Percentiles rank a stretch among this genome's conserved stretches.
phyloP scores from a whole-genome alignment of 2,797 vertebrate species.

The Stomatorhinus walkeri region DNA sequence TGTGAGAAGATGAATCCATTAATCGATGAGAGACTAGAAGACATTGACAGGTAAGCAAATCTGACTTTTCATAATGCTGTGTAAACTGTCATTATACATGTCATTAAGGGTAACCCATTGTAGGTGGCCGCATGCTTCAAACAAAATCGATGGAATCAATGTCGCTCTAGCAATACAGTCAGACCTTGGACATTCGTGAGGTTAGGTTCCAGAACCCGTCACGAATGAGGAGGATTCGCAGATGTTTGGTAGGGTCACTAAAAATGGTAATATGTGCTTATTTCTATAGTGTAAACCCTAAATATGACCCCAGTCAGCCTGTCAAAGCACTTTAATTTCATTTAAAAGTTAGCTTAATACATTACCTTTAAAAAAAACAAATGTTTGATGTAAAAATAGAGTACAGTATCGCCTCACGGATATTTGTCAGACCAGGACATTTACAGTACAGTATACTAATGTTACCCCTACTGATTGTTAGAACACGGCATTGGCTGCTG shows the following conservation, averaged over 20 bases:
- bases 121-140: not conserved
- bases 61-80: not conserved
- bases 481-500: not conserved
- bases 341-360: not conserved
- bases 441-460: not conserved
- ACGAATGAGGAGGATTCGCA: not conserved
- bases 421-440: not conserved
- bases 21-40: constrained; percentile 92
- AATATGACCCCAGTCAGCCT: not conserved
- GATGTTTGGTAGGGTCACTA: not conserved
- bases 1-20: constrained; percentile 95
- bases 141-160: not conserved
- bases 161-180: not conserved
- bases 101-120: not conserved
- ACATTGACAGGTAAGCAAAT: constrained; percentile 82
- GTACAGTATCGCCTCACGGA: not conserved
- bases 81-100: not conserved
- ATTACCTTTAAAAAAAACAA: not conserved
- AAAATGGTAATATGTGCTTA: not conserved
- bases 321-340: not conserved
- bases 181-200: not conserved
- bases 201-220: not conserved
- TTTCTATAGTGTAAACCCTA: not conserved
- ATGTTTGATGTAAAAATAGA: not conserved
- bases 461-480: not conserved